A percentile compares a stretch with the other conserved stretches of the same genome.
Evolutionary conservation across 1,140 invertebrate genomes (phyloP).

Genomic region (Pseudobourletiella spinata): DNA sequence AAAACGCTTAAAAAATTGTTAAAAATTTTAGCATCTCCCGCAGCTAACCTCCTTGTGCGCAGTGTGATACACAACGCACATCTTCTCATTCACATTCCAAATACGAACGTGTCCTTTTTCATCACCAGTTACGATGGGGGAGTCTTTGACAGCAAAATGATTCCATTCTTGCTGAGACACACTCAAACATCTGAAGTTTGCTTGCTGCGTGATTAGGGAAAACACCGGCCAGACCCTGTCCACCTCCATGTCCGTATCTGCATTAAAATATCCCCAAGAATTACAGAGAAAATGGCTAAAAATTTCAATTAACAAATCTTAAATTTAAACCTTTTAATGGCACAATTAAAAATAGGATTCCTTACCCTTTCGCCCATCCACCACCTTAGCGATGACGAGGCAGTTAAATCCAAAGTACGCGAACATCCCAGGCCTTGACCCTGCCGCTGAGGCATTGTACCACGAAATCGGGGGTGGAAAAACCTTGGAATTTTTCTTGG

Average conservation of each 20-base stretch:
- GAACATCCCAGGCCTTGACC: conserved; percentile 24
- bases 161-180: conserved; percentile 13
- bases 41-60: conserved; percentile 10
- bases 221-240: conserved; percentile 22
- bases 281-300: not conserved
- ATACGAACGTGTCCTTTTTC: conserved; percentile 22
- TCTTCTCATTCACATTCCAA: conserved; percentile 20
- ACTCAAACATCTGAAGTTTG: conserved; percentile 13
- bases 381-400: conserved; percentile 20
- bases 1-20: not conserved
- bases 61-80: conserved; percentile 14
- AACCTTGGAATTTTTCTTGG: conserved; percentile 1
- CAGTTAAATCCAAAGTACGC: conserved; percentile 12
- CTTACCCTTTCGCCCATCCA: not conserved
- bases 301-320: not conserved
- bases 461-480: conserved; percentile 28
- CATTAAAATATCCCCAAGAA: not conserved
- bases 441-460: conserved; percentile 15
- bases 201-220: conserved; percentile 13
- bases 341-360: not conserved
- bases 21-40: too few species aligned
- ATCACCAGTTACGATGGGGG: conserved; percentile 26
- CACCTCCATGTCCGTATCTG: not conserved
- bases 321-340: not conserved
- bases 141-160: conserved; percentile 9